Conservation (phyloP, 2,113 vertebrate genomes). For the Procapra przewalskii region DNA sequence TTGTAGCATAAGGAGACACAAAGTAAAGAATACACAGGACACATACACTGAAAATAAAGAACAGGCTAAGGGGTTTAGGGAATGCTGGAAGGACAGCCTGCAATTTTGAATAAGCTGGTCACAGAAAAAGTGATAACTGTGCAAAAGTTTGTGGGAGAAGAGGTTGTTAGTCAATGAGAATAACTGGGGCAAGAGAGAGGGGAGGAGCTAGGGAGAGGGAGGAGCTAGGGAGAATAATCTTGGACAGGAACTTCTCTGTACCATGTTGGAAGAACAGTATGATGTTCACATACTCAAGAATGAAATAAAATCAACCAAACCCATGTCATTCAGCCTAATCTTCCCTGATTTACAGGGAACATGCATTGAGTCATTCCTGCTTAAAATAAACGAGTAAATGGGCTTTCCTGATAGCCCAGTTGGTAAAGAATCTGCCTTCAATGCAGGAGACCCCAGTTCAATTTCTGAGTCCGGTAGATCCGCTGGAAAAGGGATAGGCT, state of each 20-base stretch:
- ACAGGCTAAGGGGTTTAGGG: background rate
- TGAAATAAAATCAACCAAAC: background rate
- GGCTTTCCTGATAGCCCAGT: background rate
- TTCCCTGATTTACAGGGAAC: background rate
- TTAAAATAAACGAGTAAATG: background rate
- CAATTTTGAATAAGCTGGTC: background rate
- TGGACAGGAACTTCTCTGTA: background rate
- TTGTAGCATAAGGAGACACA: background rate
- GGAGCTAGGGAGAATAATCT: background rate
- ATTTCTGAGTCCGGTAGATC: background rate
- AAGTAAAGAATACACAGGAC: background rate
- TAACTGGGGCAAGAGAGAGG: background rate
- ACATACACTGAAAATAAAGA: background rate
- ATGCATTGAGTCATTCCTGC: background rate
- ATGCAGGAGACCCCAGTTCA: background rate
- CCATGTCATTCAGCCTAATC: background rate
- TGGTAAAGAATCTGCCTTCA: background rate
- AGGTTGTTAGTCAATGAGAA: background rate
- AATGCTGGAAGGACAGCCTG: background rate
- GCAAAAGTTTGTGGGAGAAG: background rate
- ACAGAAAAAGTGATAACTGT: background rate
- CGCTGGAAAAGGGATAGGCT: background rate
- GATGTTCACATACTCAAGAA: background rate
- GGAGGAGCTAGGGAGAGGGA: background rate
- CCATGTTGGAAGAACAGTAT: background rate